phyloP scores from a whole-genome alignment of 1,140 invertebrate species.

The Drosophila oshimai region DNA sequence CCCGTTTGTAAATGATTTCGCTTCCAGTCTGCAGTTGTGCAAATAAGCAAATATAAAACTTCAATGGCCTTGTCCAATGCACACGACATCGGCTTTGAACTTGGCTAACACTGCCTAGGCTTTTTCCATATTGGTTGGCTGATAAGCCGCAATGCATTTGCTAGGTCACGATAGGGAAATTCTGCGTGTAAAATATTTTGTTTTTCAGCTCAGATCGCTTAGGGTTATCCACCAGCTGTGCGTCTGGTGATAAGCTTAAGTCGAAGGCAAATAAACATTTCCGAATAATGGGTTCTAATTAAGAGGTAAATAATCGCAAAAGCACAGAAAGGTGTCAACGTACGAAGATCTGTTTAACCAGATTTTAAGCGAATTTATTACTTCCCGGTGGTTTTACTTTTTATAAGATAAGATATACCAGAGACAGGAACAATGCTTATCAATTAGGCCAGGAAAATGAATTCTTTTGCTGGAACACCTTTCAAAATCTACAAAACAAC shows the following conservation, averaged over 20 bases:
- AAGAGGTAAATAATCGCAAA: slow-evolving; percentile 34
- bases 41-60: slow-evolving; percentile 23
- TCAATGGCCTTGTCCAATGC: slow-evolving; percentile 24
- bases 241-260: slow-evolving; percentile 25
- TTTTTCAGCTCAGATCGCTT: neutral
- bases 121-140: neutral
- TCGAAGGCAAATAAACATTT: slow-evolving; percentile 50
- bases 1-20: slow-evolving; percentile 13
- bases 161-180: neutral
- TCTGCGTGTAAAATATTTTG: neutral
- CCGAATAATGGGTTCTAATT: slow-evolving; percentile 56
- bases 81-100: slow-evolving; percentile 56
- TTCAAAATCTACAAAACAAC: no score
- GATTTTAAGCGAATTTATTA: slow-evolving; percentile 21
- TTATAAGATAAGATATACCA: slow-evolving; percentile 4
- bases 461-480: no score
- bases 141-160: slow-evolving; percentile 19
- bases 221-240: slow-evolving; percentile 32
- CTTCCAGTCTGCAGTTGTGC: slow-evolving; percentile 40
- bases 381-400: neutral
- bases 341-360: slow-evolving; percentile 29
- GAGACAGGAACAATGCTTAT: neutral
- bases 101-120: slow-evolving; percentile 31
- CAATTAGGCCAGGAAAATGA: neutral
- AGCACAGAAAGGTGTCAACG: slow-evolving; percentile 18